Evolutionary conservation across 2,113 vertebrate species (phyloP).

Genomic region (Elachura formosa): DNA sequence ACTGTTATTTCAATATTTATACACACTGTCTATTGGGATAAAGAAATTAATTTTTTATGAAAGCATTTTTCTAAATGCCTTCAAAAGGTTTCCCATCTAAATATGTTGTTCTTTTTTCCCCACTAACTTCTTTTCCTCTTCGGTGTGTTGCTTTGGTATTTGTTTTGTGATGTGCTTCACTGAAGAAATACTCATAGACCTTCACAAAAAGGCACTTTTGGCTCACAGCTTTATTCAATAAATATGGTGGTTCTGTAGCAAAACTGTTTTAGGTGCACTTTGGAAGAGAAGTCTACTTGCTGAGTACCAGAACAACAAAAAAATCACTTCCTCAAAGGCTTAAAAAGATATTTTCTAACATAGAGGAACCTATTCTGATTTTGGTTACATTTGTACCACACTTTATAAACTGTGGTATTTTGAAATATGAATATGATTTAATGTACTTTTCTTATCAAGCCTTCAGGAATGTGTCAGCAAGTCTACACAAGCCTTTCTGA

Average conservation of each 20-base stretch:
- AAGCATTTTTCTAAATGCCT: neutral
- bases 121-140: neutral
- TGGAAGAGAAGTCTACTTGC: slow-evolving; percentile 27
- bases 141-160: slow-evolving; percentile 58
- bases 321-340: neutral
- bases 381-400: neutral
- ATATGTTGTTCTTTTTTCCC: neutral
- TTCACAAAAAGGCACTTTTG: slow-evolving; percentile 50
- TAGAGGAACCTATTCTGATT: neutral
- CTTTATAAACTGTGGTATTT: slow-evolving; percentile 12
- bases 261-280: slow-evolving; percentile 57
- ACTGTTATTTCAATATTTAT: slow-evolving; percentile 47
- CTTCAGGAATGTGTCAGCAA: slow-evolving; percentile 28
- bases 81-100: neutral
- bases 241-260: slow-evolving; percentile 45
- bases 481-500: slow-evolving; percentile 40
- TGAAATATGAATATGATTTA: slow-evolving; percentile 28
- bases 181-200: slow-evolving; percentile 57
- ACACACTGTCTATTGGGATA: neutral
- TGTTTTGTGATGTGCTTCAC: slow-evolving; percentile 62
- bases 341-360: slow-evolving; percentile 36
- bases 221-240: slow-evolving; percentile 57
- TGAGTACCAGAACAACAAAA: slow-evolving; percentile 17
- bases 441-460: neutral
- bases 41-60: slow-evolving; percentile 39